These are phyloP conservation scores for Mirza zaza DNA, from an alignment of 2,113 vertebrate genomes.

Conservation along the genomic window DNA sequence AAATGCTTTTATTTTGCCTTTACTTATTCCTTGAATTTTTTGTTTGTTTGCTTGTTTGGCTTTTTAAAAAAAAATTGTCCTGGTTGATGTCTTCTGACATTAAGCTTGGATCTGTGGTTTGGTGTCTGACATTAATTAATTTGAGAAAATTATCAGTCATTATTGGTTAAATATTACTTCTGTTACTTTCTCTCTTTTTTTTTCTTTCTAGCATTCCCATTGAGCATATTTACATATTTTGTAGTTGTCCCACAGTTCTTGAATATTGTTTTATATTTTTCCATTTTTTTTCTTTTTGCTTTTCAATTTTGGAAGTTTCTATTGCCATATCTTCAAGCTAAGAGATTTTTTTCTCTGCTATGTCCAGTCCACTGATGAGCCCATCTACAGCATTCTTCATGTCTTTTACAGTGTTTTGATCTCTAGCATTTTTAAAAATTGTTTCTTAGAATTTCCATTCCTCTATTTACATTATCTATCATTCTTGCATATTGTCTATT, in stretches of 20 bases:
- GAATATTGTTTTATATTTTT: background rate
- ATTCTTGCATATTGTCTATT: background rate
- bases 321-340: background rate
- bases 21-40: background rate
- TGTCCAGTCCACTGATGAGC: background rate
- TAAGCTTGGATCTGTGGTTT: background rate
- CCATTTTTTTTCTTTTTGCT: background rate
- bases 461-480: too few relatives aligned
- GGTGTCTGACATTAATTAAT: background rate
- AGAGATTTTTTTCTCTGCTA: background rate
- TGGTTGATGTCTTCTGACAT: background rate
- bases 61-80: background rate
- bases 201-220: too few relatives aligned
- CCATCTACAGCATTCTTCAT: background rate
- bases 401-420: background rate
- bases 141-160: background rate
- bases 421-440: background rate
- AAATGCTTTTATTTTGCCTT: background rate
- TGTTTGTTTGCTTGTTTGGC: background rate
- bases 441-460: background rate
- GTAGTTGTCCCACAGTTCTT: background rate
- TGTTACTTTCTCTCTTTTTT: background rate
- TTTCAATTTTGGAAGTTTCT: background rate
- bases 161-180: background rate
- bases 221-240: background rate